Percentiles rank a stretch among this genome's conserved stretches.
phyloP scores from a whole-genome alignment of 2,797 vertebrate genomes.

The Astyanax mexicanus region DNA sequence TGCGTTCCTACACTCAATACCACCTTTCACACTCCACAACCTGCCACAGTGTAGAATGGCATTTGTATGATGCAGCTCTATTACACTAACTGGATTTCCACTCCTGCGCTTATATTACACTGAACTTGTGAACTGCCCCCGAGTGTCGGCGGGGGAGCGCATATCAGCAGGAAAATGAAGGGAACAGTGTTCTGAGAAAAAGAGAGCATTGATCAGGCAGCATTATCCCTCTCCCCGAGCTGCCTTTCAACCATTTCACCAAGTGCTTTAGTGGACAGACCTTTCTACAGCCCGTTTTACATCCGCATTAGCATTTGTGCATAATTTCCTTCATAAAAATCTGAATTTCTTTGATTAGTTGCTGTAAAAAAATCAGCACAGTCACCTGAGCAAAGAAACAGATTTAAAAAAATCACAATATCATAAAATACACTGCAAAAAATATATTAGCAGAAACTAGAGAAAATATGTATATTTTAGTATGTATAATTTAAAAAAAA shows the following conservation, averaged over 20 bases:
- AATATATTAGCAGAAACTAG: no score
- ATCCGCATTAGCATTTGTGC: background rate
- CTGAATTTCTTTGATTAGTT: no score
- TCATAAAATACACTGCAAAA: no score
- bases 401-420: no score
- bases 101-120: constrained; percentile 3
- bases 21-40: background rate
- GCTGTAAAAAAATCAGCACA: no score
- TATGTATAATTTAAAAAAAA: no score
- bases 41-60: background rate
- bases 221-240: background rate
- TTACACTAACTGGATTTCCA: constrained; percentile 10
- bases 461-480: no score
- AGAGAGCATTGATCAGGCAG: background rate
- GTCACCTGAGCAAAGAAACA: no score
- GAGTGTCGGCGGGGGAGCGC: constrained; percentile 1
- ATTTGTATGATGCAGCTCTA: constrained; percentile 14
- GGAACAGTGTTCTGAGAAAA: background rate
- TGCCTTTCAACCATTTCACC: background rate
- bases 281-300: background rate
- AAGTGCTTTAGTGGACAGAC: background rate
- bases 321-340: no score
- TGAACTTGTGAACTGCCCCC: constrained; percentile 19
- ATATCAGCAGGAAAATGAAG: background rate
- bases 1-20: constrained; percentile 15